phyloP scores from a whole-genome alignment of 2,888 invertebrate genomes.

The Arctia plantaginis region DNA sequence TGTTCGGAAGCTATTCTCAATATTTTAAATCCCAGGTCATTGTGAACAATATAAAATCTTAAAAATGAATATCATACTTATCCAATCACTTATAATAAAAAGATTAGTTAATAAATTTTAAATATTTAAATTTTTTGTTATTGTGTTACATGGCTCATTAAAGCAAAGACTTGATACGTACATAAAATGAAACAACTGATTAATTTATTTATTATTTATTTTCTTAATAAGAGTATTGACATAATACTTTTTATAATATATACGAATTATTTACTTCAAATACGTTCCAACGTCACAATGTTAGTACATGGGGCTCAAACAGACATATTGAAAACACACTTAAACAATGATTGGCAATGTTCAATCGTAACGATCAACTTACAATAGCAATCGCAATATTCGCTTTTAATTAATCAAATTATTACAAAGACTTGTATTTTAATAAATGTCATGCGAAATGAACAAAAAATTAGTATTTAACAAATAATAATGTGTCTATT shows the following conservation, averaged over 20 bases:
- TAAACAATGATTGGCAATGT: background rate
- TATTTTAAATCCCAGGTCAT: no score
- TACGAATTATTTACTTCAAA: conserved; percentile 4
- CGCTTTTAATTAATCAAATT: background rate
- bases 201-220: conserved; percentile 26
- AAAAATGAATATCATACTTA: no score
- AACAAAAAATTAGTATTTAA: background rate
- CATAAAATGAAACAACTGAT: conserved; percentile 14
- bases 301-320: conserved; percentile 13
- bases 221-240: conserved; percentile 32
- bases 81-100: no score
- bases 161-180: background rate
- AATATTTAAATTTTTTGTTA: no score
- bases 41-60: no score
- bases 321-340: background rate
- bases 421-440: background rate
- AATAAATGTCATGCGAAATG: background rate
- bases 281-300: conserved; percentile 5
- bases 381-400: background rate
- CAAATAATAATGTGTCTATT: background rate
- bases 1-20: no score
- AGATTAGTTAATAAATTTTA: no score
- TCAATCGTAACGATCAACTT: conserved; percentile 1
- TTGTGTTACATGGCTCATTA: no score
- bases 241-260: conserved; percentile 25